Evolutionary conservation across 2,888 invertebrate species (phyloP), one percentile per base, ranked within the genome.

Genomic region (Leptopilina drosophilae): DNA sequence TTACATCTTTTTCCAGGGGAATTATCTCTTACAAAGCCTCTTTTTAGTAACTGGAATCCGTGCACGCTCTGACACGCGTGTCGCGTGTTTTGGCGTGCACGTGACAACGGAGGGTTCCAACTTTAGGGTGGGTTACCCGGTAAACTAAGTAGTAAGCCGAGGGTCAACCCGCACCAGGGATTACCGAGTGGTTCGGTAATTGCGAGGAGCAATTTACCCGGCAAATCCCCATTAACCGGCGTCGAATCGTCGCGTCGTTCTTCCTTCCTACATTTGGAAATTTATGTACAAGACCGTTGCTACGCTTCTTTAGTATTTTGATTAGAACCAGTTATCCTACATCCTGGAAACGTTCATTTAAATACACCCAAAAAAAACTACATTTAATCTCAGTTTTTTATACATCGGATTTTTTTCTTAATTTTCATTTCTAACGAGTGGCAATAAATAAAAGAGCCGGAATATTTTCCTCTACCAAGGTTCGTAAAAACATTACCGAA

Each of bases 161-260:
- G 87, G 85, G 87, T 87, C 87, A 84, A 80, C 81, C 83, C 85
- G 82, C 81, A 82, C 84, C 56, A 82, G 87, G 89, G 90, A 90
- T 90, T 90, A 90, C 87, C 87, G 84, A 84, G 81, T 84, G 84
- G 87, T 87, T 87, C 87, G 86, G 89, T 90, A 89, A 90, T 90
- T 90, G 88, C 89, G 73, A 86, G 87, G 85, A 85, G 89, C 89
- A 90, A 90, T 90, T 89, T 89, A 88, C 87, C 85, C 86, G 78
- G 86, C 83, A 87, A 89, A 88, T 88, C 88, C 89, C 87, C 84
- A 89, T 89, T 89, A 89, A 88, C 84, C 83, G 83, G 82, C 81
- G 82, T 76, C 80, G 78, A 79, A 66, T 78, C 78, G 73, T 53
- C 73, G 73, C 73, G 40, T 59, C 53, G 73, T 73, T 73, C 73